Base-by-base conservation (phyloP, 2,113 vertebrate genomes). In the Datnioides undecimradiatus region DNA sequence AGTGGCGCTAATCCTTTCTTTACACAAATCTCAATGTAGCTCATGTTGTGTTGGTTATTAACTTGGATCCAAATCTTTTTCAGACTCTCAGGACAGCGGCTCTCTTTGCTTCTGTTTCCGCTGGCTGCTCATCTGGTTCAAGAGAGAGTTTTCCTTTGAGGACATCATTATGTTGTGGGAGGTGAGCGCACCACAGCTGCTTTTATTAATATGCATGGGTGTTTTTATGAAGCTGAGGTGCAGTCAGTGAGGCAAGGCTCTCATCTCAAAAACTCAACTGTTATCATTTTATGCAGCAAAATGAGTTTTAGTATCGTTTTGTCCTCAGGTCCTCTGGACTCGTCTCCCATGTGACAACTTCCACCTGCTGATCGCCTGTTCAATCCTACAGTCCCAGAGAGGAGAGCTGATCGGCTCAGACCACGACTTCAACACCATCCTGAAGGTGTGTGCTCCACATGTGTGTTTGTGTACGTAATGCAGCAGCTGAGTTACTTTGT, bases 41-140 rank as follows among this genome's bases (percentile, higher is more conserved):
- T n/a, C n/a, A n/a, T n/a, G n/a, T n/a, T n/a, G n/a, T n/a, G n/a
- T n/a, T n/a, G n/a, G n/a, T n/a, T n/a, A n/a, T n/a, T n/a, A n/a
- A n/a, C n/a, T n/a, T n/a, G n/a, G n/a, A n/a, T n/a, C n/a, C n/a
- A n/a, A n/a, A n/a, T n/a, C n/a, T n/a, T n/a, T n/a, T n/a, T 40
- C 89, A 95, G 95, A 95, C 76, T 95, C 94, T 34, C 95, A 95
- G 91, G 94, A 95, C 91, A 95, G 94, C 71, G 94, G 94, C 65
- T 95, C 94, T 1, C 92, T 95, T 4, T 95, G 95, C 83, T 95
- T 95, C 92, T 95, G 94, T 77, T 98, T 98, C 93, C 96, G 96
- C 8, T 98, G 97, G 97, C 93, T 98, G 58, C 95, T 98, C 71
- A 98, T 98, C 93, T 97, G 96, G 96, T 98, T 97, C 91, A 98